Percentiles rank a stretch among this genome's conserved stretches.
phyloP scores from a whole-genome alignment of 2,113 vertebrate species.

The Anser brachyrhynchus region DNA sequence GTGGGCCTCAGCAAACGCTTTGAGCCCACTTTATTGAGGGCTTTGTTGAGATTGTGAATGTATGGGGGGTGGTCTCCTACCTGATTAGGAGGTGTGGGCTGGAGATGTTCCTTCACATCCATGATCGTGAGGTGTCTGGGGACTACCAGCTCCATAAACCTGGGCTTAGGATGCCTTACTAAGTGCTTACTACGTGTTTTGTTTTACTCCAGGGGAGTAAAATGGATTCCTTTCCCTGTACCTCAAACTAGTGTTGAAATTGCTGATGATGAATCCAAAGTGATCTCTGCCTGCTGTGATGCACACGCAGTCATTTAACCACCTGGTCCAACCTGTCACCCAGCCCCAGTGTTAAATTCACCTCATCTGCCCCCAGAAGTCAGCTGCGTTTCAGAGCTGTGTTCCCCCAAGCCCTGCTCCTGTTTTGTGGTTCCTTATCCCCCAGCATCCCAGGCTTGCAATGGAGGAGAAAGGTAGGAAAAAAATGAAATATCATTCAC shows the following conservation, averaged over 20 bases:
- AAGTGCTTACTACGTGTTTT: not conserved
- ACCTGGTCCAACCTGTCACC: not conserved
- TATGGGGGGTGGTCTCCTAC: not conserved
- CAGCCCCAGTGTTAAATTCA: not conserved
- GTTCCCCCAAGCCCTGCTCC: not conserved
- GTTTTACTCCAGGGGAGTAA: not conserved
- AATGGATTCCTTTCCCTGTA: not conserved
- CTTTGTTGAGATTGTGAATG: not conserved
- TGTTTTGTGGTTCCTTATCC: not conserved
- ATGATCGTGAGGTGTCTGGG: not conserved
- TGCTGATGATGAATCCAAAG: not conserved
- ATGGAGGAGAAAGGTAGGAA: not conserved
- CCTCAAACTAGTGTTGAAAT: not conserved
- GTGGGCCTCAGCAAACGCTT: not conserved
- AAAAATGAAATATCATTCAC: not conserved
- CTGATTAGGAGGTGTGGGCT: not conserved
- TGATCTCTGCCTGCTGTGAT: not conserved
- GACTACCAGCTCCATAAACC: not conserved
- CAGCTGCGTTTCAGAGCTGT: not conserved
- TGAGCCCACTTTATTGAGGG: not conserved
- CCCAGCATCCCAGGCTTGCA: not conserved
- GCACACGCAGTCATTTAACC: not conserved
- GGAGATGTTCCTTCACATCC: not conserved
- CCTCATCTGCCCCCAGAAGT: not conserved
- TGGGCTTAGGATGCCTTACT: not conserved